Conservation (phyloP, 2,113 vertebrate species). For the Oncorhynchus clarkii region DNA sequence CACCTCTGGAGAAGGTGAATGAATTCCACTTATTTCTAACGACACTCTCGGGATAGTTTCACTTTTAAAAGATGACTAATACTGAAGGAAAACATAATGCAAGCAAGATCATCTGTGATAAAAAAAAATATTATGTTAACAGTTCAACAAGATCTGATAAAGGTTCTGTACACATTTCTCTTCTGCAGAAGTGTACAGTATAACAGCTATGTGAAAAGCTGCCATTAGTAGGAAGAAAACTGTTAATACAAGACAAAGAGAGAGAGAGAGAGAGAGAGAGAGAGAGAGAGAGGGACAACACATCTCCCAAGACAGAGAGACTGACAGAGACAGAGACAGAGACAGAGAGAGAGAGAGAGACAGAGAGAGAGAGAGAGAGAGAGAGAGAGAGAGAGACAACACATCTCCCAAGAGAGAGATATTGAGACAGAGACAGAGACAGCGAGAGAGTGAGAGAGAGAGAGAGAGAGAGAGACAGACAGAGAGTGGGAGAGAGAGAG, state of each 20-base stretch:
- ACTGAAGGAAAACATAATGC: neutral
- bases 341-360: conserved; percentile 10
- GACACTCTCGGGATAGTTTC: neutral
- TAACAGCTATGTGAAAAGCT: neutral
- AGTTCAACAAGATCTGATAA: neutral
- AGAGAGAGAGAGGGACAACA: conserved; percentile 1
- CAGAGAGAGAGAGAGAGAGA: neutral
- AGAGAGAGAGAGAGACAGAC: too few species aligned
- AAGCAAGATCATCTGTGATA: neutral
- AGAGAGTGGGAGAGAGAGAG: too few species aligned
- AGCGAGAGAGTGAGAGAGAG: too few species aligned
- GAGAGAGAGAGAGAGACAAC: too few species aligned
- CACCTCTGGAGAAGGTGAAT: neutral
- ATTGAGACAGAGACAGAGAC: too few species aligned
- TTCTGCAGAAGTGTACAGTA: neutral
- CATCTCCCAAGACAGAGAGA: neutral
- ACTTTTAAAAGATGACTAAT: neutral
- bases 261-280: neutral
- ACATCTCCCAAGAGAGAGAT: too few species aligned
- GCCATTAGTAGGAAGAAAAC: neutral
- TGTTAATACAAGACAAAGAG: neutral
- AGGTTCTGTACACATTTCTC: neutral
- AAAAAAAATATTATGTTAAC: too few species aligned
- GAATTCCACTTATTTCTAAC: neutral
- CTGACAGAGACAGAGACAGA: neutral